These are phyloP conservation scores for Atta colombica DNA, from an alignment of 1,140 invertebrate genomes.

Conservation along the genomic window DNA sequence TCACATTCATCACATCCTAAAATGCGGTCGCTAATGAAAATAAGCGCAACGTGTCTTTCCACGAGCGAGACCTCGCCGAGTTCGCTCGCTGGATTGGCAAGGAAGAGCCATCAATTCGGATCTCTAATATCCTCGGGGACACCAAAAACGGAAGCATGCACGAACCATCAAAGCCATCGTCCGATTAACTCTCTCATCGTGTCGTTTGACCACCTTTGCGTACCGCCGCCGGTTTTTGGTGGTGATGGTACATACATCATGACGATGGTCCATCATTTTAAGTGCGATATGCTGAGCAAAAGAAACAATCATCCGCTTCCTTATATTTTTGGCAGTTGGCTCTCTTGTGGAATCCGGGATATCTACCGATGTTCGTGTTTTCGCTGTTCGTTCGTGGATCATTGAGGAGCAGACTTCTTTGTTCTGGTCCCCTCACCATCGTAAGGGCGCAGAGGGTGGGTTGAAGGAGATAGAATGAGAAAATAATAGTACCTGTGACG, in stretches of 20 bases:
- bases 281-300: not conserved
- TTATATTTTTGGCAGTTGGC: constrained; percentile 46
- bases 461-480: constrained; percentile 56
- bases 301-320: constrained; percentile 30
- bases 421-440: constrained; percentile 45
- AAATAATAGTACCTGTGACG: constrained; percentile 91
- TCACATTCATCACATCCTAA: constrained; percentile 53
- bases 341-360: constrained; percentile 20
- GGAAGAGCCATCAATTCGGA: constrained; percentile 28
- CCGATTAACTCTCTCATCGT: constrained; percentile 60
- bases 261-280: constrained; percentile 28
- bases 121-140: constrained; percentile 60
- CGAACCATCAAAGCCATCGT: constrained; percentile 66
- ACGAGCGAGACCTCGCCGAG: not conserved
- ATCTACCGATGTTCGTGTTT: constrained; percentile 11
- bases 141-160: constrained; percentile 66
- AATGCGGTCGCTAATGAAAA: constrained; percentile 28
- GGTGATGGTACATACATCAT: constrained; percentile 79
- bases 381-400: constrained; percentile 41
- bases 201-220: constrained; percentile 63
- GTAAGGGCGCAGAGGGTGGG: not conserved
- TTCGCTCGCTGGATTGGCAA: constrained; percentile 4
- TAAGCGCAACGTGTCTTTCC: constrained; percentile 23
- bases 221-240: constrained; percentile 76
- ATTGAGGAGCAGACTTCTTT: constrained; percentile 38